phyloP scores from a whole-genome alignment of 1,140 invertebrate species.

The Lasioglossum albipes region DNA sequence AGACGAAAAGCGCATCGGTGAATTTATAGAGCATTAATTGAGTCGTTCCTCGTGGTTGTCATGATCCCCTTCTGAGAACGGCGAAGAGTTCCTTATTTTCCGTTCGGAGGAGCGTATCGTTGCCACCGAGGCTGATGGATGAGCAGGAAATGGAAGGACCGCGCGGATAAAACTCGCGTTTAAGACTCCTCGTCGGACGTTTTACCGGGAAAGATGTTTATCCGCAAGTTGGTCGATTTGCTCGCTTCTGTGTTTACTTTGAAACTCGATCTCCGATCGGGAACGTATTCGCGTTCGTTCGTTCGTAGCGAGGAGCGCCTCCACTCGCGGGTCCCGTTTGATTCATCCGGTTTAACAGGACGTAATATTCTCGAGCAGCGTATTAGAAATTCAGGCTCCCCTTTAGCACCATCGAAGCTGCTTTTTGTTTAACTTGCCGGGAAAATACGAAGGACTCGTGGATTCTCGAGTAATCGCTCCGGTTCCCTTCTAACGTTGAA shows the following conservation, averaged over 20 bases:
- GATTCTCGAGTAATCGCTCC: background rate
- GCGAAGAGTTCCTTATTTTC: no score
- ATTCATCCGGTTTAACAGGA: constrained; percentile 4
- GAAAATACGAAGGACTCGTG: background rate
- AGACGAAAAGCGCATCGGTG: no score
- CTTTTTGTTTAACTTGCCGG: background rate
- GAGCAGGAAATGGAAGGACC: background rate
- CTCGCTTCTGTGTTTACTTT: constrained; percentile 6
- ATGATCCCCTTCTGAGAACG: no score
- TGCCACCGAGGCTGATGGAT: background rate
- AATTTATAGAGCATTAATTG: no score
- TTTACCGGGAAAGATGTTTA: background rate
- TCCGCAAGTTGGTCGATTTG: background rate
- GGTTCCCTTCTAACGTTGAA: background rate
- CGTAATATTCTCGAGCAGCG: background rate
- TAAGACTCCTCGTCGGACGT: background rate
- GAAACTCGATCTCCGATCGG: constrained; percentile 28
- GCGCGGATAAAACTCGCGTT: background rate
- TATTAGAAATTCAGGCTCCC: constrained; percentile 3
- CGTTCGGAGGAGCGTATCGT: background rate
- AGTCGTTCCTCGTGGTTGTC: no score
- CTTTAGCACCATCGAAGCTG: background rate
- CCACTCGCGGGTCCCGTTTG: background rate
- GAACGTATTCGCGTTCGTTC: constrained; percentile 17
- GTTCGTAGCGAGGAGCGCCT: no score